Base-by-base conservation (phyloP, 2,888 invertebrate species). In the Augochlorella aurata region DNA sequence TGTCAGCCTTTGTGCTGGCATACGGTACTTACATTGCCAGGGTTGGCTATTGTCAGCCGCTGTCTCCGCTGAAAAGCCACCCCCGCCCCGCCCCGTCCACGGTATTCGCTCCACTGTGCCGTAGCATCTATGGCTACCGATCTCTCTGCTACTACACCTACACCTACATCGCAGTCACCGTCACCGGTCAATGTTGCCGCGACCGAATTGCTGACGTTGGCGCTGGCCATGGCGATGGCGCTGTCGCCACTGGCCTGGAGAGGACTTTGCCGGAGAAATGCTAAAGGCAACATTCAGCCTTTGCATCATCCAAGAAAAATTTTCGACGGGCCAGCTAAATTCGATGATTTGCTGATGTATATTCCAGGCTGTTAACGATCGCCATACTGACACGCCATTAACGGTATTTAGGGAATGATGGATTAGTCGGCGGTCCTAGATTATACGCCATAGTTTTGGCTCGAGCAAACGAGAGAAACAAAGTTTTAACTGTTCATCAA, bases 1-100 rank as follows among this genome's bases (percentile, higher is more conserved):
- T 89, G 91, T 89, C 88, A 83, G 87, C 82, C 89, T 89, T 90
- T 90, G 89, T 90, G 85, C 82, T 58, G 58, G 81, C 82, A 87
- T 79, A 88, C 87, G 84, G 78, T 77, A 78, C 82, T 71, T 84
- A 85, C 88, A 91, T 91, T 91, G 91, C 91, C 82, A 58, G 24
- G 24, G 61, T 88, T 61, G 71, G 81, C 77, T 85, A 90, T 91
- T 91, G 90, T 91, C 82, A 87, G 80, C 79, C 85, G 77, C 85
- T 86, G 88, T 88, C 89, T 89, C 79, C 77, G 81, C 84, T 87
- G 89, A 87, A 87, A 61, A 85, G 77, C 85, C 81, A 81, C 16
- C 49, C 49, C 49, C 49, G 1, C 0, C 18, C 50, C 2, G 8
- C 38, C 3, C 38, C 38, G 38, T 38, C 38, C 38, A 38, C 38